Evolutionary conservation across 1,140 invertebrate species (phyloP).

Genomic region (Lanistes nyassanus): DNA sequence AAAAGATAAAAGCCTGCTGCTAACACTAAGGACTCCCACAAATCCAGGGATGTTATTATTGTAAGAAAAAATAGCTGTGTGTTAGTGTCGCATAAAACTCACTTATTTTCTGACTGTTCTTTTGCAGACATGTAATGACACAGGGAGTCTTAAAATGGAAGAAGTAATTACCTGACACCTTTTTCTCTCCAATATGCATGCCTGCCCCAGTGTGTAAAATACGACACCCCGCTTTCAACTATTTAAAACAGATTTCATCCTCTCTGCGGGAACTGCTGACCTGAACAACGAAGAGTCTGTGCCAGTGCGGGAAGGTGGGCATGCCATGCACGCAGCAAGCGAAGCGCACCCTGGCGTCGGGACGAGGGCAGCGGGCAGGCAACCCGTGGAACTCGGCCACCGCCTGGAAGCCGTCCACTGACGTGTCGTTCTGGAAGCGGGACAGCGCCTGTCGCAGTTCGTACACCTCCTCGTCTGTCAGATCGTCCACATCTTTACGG

Average conservation of each 20-base stretch:
- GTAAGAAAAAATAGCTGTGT: neutral
- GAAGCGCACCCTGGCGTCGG: conserved; percentile 21
- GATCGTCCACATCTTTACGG: conserved; percentile 32
- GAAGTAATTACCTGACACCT: no score
- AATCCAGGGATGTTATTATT: neutral
- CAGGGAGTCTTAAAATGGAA: no score
- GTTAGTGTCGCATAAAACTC: neutral
- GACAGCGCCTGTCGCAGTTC: conserved; percentile 28
- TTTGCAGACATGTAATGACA: no score
- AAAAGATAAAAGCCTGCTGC: no score
- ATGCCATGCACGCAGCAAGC: conserved; percentile 41
- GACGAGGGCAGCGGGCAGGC: conserved; percentile 32
- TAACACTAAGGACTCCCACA: no score
- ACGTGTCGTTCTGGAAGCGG: conserved; percentile 33
- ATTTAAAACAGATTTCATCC: no score
- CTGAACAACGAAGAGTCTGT: conserved; percentile 36
- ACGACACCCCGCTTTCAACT: no score
- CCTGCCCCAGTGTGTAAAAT: no score
- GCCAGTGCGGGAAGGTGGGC: conserved; percentile 43
- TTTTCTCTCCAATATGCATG: no score
- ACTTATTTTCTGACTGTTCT: no score
- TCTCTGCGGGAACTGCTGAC: no score
- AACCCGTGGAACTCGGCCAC: conserved; percentile 39
- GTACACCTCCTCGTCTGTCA: conserved; percentile 36
- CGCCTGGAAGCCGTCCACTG: conserved; percentile 33